phyloP scores from a whole-genome alignment of 2,797 vertebrate genomes.

The Phylloscopus collybita region DNA sequence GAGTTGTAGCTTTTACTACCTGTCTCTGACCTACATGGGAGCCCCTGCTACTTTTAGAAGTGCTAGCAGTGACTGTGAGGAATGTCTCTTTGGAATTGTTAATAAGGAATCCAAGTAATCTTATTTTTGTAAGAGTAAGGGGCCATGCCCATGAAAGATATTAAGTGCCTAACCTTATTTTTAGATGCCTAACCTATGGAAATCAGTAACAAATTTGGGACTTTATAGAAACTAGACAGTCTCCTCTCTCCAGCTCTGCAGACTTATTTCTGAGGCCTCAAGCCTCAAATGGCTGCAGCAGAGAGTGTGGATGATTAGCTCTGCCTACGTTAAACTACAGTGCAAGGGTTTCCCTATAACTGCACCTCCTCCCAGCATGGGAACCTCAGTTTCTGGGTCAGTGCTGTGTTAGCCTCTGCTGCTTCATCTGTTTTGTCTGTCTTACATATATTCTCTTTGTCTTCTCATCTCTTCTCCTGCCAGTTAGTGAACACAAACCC shows the following conservation, averaged over 20 bases:
- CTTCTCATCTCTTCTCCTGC: not conserved
- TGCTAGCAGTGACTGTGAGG: not conserved
- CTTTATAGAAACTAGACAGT: not conserved
- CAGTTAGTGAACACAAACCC: not conserved
- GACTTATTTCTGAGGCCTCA: not conserved
- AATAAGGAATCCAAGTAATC: not conserved
- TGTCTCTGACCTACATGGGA: not conserved
- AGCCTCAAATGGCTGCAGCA: not conserved
- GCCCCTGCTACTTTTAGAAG: not conserved
- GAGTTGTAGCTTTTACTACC: not conserved
- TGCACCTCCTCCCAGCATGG: not conserved
- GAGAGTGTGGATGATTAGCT: not conserved
- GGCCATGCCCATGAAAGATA: not conserved
- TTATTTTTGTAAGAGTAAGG: not conserved
- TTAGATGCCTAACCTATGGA: not conserved
- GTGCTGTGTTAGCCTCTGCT: not conserved
- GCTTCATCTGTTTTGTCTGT: not conserved
- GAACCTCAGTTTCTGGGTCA: not conserved
- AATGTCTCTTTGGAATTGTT: not conserved
- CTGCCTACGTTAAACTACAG: not conserved
- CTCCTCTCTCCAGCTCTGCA: not conserved
- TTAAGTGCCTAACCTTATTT: not conserved
- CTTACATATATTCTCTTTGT: not conserved
- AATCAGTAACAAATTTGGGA: not conserved
- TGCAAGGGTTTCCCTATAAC: rapidly evolving